Base-by-base conservation (phyloP, 2,797 vertebrate species). In the Anguilla megastoma region DNA sequence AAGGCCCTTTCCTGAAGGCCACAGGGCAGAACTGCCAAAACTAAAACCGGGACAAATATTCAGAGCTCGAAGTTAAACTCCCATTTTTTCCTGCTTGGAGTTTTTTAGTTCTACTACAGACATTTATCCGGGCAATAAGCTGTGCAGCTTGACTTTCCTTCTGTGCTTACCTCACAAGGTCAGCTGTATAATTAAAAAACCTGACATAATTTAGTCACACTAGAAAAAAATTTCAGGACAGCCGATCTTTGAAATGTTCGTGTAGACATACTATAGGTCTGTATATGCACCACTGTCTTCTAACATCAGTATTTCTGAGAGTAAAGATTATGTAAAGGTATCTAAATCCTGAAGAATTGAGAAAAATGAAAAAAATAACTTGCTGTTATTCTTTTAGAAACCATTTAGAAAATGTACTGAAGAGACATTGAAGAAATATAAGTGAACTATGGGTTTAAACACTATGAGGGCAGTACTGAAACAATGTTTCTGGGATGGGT, bases 31-130 rank as follows among this genome's bases (percentile, higher is more conserved):
- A 33, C 92, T 69, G 91, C 91, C 92, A 93, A 94, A 94, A 94
- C 89, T 92, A 90, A 91, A 79, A 93, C 86, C 66, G 30, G 94
- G 94, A 95, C 94, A 95, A 95, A 95, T 93, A 94, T 91, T 93
- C 92, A 88, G 88, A 91, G 91, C 9, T 87, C 90, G 87, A 91
- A 41, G 10, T 94, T 93, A 91, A 94, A 94, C 91, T 93, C 95
- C 94, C 93, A 93, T 95, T 94, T 94, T 41, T 56, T 87, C 45
- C 87, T 92, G 94, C 94, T 92, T 84, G 90, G 89, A 86, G 90
- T 41, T 93, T 94, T 60, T 87, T 48, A 27, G 56, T 82, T 56
- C 36, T 54, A 82, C 76, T 69, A 58, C 56, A 82, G 33, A 87
- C 76, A 82, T 82, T 63, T 82, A n/a, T 58, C 86, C 56, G 86